Conservation (phyloP, 2,888 invertebrate genomes). For the Cephalotes varians region DNA sequence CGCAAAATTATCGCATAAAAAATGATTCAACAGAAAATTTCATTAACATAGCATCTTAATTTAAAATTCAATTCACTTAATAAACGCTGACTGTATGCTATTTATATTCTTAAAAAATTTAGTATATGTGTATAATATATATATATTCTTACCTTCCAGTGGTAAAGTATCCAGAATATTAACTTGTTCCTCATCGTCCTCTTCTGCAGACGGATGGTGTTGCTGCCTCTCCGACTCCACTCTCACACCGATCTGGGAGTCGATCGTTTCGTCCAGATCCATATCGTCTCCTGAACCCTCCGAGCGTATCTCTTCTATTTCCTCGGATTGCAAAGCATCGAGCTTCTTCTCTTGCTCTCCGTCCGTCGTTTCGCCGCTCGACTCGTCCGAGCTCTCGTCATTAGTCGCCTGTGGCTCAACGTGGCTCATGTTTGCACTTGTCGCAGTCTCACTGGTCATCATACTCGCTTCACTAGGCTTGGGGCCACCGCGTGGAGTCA, state of each 20-base stretch:
- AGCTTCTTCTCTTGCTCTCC: conserved; percentile 79
- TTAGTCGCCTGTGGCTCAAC: conserved; percentile 77
- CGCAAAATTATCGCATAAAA: not conserved
- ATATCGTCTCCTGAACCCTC: conserved; percentile 84
- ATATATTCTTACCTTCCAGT: conserved; percentile 75
- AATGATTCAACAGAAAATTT: not conserved
- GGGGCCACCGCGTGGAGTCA: conserved; percentile 81
- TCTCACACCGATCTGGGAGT: conserved; percentile 84
- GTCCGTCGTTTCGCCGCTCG: conserved; percentile 85
- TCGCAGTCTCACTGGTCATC: conserved; percentile 67
- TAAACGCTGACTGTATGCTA: not conserved
- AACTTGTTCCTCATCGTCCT: conserved; percentile 83
- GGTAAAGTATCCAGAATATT: conserved; percentile 84
- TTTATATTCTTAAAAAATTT: too few species aligned
- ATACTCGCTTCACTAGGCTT: conserved; percentile 73
- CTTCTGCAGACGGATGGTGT: conserved; percentile 73
- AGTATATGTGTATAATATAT: too few species aligned
- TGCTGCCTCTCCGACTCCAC: conserved; percentile 80
- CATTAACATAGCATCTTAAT: not conserved
- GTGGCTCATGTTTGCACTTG: conserved; percentile 72
- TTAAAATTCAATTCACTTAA: not conserved
- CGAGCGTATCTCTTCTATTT: conserved; percentile 82
- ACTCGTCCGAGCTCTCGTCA: conserved; percentile 84
- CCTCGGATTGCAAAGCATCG: conserved; percentile 76
- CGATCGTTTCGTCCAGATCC: conserved; percentile 85